Percentiles rank a stretch among this genome's conserved stretches.
Conservation (phyloP, 1,140 invertebrate species). For the Solenopsis fugax region DNA sequence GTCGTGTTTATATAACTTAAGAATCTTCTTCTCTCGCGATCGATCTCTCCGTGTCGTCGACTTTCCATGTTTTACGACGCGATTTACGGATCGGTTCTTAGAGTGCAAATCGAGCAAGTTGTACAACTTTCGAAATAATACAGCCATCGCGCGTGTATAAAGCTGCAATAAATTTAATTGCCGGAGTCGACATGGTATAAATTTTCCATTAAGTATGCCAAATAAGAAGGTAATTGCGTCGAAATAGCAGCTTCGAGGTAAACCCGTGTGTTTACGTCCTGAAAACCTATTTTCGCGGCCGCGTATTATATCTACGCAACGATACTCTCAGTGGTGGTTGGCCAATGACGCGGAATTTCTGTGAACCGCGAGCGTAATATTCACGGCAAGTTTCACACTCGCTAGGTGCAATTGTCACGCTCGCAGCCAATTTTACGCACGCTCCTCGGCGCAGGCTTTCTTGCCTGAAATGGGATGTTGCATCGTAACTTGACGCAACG, state of each 20-base stretch:
- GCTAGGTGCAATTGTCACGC: slow-evolving; percentile 67
- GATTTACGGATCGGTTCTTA: neutral
- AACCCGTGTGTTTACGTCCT: slow-evolving; percentile 46
- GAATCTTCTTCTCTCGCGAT: slow-evolving; percentile 5
- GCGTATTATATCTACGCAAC: slow-evolving; percentile 36
- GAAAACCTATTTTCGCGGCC: slow-evolving; percentile 58
- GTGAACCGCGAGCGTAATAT: slow-evolving; percentile 31
- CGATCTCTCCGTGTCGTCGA: neutral
- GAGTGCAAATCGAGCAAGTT: slow-evolving; percentile 4
- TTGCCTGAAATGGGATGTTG: slow-evolving; percentile 59
- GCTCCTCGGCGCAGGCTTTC: slow-evolving; percentile 55
- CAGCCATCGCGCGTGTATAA: neutral
- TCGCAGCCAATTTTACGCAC: slow-evolving; percentile 56
- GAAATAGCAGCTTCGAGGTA: slow-evolving; percentile 30
- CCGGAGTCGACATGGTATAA: neutral
- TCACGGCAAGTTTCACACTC: slow-evolving; percentile 68
- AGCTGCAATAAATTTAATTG: slow-evolving; percentile 47
- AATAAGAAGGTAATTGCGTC: slow-evolving; percentile 30
- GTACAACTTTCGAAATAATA: slow-evolving; percentile 36
- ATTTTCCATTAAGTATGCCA: slow-evolving; percentile 43
- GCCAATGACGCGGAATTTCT: slow-evolving; percentile 51
- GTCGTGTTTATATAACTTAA: slow-evolving; percentile 27
- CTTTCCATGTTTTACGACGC: slow-evolving; percentile 7
- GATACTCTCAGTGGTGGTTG: slow-evolving; percentile 43
- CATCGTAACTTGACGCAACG: slow-evolving; percentile 60